A percentile compares a stretch with the other conserved stretches of the same genome.
Conservation (phyloP, 2,888 invertebrate genomes). For the Pocota personata region DNA sequence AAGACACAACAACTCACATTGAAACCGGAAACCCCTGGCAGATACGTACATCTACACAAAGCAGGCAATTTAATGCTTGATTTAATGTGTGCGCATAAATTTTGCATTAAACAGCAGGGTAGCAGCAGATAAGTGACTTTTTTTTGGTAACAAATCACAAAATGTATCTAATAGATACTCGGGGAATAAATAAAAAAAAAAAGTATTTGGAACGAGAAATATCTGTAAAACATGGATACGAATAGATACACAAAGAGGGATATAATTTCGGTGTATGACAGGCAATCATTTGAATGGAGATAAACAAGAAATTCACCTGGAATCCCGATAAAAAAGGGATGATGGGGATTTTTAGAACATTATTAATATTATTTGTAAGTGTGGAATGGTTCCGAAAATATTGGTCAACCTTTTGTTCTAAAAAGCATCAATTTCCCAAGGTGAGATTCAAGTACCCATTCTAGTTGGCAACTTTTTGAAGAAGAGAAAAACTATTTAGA, state of each 20-base stretch:
- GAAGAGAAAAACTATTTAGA: no score
- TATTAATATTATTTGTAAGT: no score
- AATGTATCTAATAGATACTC: constrained; percentile 18
- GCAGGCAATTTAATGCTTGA: constrained; percentile 51
- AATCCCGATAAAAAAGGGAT: not conserved
- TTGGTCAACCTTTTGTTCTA: no score
- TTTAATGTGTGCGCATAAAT: constrained; percentile 51
- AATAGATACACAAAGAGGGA: not conserved
- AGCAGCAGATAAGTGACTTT: not conserved
- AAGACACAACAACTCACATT: constrained; percentile 4
- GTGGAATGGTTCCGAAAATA: no score
- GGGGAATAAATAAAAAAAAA: not conserved
- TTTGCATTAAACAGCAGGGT: constrained; percentile 11
- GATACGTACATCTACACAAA: constrained; percentile 23
- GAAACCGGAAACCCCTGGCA: constrained; percentile 21
- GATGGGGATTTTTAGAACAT: not conserved
- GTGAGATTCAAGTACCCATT: no score
- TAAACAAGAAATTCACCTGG: not conserved
- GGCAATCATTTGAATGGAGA: not conserved
- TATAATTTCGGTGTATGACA: not conserved
- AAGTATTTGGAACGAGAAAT: not conserved
- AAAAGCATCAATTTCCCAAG: no score
- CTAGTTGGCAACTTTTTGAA: no score
- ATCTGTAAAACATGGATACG: not conserved
- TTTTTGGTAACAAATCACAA: constrained; percentile 9